Evolutionary conservation across 2,888 invertebrate genomes (phyloP).

Genomic region (Galerucella nymphaeae): DNA sequence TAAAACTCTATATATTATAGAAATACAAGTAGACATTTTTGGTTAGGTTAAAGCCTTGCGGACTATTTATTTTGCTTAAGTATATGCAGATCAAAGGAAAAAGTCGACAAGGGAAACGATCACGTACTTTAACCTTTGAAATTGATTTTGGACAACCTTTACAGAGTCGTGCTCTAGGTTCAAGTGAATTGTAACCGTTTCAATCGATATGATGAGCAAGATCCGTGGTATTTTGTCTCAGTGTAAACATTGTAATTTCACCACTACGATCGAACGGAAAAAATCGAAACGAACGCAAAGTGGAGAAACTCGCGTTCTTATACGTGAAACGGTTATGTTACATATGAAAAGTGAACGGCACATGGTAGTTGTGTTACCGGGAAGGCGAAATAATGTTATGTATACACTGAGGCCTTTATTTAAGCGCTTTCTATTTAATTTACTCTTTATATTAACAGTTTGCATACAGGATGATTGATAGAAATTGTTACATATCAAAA

Average conservation of each 20-base stretch:
- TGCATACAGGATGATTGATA: slow-evolving; percentile 36
- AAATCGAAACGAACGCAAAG: slow-evolving; percentile 20
- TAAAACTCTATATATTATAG: too few relatives aligned
- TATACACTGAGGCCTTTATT: slow-evolving; percentile 46
- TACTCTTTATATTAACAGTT: slow-evolving; percentile 46
- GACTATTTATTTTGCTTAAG: too few relatives aligned
- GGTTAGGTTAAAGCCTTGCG: too few relatives aligned
- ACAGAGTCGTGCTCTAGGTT: too few relatives aligned
- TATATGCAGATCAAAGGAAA: too few relatives aligned
- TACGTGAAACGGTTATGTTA: slow-evolving; percentile 36
- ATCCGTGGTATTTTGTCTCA: not conserved
- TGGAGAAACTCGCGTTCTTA: slow-evolving; percentile 41
- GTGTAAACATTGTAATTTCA: slow-evolving; percentile 8
- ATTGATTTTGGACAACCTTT: too few relatives aligned
- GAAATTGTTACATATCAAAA: not conserved
- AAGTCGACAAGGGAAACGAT: too few relatives aligned
- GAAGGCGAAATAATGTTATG: slow-evolving; percentile 40
- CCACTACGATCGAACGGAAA: slow-evolving; percentile 20
- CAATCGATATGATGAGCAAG: too few relatives aligned
- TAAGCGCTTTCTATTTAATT: slow-evolving; percentile 59
- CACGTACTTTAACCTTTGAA: too few relatives aligned
- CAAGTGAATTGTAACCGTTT: too few relatives aligned
- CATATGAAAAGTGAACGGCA: slow-evolving; percentile 44
- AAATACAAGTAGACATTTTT: too few relatives aligned
- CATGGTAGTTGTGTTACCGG: slow-evolving; percentile 20